Base-by-base conservation (phyloP, 2,113 vertebrate species). In the Orientallactaga bullata region DNA sequence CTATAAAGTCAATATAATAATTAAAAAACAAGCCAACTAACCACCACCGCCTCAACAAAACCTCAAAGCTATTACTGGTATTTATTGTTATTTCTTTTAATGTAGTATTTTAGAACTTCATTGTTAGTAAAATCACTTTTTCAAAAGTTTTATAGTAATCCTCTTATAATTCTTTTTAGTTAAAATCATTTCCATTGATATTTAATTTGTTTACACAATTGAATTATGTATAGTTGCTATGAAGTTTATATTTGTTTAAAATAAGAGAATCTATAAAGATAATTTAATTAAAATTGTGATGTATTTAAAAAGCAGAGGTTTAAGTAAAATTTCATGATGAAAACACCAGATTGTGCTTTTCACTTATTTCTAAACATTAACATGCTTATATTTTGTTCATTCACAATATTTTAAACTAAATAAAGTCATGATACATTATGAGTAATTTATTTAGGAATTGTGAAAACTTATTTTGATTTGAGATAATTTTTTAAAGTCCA, bases 211-310 rank as follows among this genome's bases (percentile, higher is more conserved):
- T 85, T 86, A 28, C 81, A 88, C 65, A 51, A 37, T 7, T 88
- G 9, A 94, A 78, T 90, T 90, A 35, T 68, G 30, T 90, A 35
- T 73, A 30, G 42, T 86, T 85, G 13, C 20, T 92, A 1, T 42
- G 28, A 73, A 74, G 4, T 76, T 87, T 94, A 47, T 72, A 86
- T 89, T 90, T 93, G 26, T 42, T 88, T 91, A 78, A 84, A 91
- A 66, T 58, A 85, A 60, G 28, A 6, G 7, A 79, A 30, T 32
- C 35, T 78, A 37, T 65, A 65, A 88, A 47, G 10, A 69, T 15
- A 68, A 66, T 66, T 47, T 85, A 73, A 95, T 47, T 85, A 73
- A 95, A 88, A 74, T 81, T 58, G 39, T 88, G 8, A 13, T 55
- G 7, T 61, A 32, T 17, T 35, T 72, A 42, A 77, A 89, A 66